phyloP scores from a whole-genome alignment of 1,140 invertebrate species.

The Megathymus violae region DNA sequence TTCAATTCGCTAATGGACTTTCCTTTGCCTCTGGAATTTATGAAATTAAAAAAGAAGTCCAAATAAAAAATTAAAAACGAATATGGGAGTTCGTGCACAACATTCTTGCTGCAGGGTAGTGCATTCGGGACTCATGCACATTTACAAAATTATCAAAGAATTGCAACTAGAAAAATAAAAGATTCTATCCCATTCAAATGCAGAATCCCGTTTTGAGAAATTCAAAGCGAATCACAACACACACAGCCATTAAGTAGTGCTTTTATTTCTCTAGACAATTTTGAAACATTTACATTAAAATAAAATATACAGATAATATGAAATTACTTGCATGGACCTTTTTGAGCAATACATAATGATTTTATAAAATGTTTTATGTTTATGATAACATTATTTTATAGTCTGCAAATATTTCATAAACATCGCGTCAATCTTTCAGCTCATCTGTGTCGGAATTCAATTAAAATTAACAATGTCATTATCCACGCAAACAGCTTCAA shows the following conservation, averaged over 20 bases:
- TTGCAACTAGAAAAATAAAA: constrained; percentile 50
- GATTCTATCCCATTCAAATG: constrained; percentile 9
- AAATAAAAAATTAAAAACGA: constrained; percentile 54
- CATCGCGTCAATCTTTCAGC: no score
- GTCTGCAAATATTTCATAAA: background rate
- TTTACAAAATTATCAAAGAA: constrained; percentile 62
- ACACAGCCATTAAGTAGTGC: constrained; percentile 1
- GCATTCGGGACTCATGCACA: constrained; percentile 80
- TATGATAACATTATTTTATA: background rate
- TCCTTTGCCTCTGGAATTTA: constrained; percentile 64
- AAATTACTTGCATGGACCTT: constrained; percentile 27
- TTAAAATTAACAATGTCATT: no score
- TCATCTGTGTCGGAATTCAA: no score
- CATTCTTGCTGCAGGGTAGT: constrained; percentile 75
- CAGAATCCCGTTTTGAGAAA: constrained; percentile 3
- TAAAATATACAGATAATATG: constrained; percentile 38
- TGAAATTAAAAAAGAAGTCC: constrained; percentile 61
- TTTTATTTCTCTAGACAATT: constrained; percentile 40
- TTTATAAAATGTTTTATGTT: constrained; percentile 15
- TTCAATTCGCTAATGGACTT: constrained; percentile 70
- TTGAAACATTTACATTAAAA: constrained; percentile 41
- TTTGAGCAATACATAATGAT: constrained; percentile 7
- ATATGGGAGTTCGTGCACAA: constrained; percentile 70
- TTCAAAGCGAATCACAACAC: constrained; percentile 27
- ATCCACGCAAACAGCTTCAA: constrained; percentile 44